Evolutionary conservation across 2,113 vertebrate species (phyloP).

Genomic region (Odocoileus hemionus): DNA sequence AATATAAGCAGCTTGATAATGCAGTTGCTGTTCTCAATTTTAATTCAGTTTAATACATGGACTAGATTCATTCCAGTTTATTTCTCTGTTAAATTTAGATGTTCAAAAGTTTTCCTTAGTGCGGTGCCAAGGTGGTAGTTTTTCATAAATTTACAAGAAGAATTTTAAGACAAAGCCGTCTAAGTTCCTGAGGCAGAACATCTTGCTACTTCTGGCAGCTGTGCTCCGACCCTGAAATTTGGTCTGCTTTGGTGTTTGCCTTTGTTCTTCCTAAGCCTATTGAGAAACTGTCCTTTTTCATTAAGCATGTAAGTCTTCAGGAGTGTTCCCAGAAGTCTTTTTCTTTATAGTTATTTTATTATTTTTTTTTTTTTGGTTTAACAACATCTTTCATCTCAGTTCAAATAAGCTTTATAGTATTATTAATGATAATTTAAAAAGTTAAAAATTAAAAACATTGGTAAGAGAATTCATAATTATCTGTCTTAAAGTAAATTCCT

Average conservation of each 20-base stretch:
- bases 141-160: not conserved
- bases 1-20: not conserved
- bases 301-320: not conserved
- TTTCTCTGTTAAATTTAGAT: not conserved
- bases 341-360: not conserved
- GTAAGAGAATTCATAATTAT: conserved; percentile 66
- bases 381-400: conserved; percentile 17
- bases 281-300: not conserved
- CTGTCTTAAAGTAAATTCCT: conserved; percentile 68
- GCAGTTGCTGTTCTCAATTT: not conserved
- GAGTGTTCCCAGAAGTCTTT: not conserved
- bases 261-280: not conserved
- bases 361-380: not conserved
- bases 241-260: not conserved
- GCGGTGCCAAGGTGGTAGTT: not conserved
- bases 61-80: not conserved
- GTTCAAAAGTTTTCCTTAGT: not conserved
- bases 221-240: not conserved
- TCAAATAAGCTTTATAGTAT: conserved; percentile 53
- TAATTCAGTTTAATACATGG: not conserved
- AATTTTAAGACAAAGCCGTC: not conserved
- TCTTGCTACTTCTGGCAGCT: not conserved
- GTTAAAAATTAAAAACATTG: conserved; percentile 59
- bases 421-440: conserved; percentile 48
- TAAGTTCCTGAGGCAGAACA: not conserved